phyloP scores from a whole-genome alignment of 2,888 invertebrate genomes.

The Minunthozetes semirufus region DNA sequence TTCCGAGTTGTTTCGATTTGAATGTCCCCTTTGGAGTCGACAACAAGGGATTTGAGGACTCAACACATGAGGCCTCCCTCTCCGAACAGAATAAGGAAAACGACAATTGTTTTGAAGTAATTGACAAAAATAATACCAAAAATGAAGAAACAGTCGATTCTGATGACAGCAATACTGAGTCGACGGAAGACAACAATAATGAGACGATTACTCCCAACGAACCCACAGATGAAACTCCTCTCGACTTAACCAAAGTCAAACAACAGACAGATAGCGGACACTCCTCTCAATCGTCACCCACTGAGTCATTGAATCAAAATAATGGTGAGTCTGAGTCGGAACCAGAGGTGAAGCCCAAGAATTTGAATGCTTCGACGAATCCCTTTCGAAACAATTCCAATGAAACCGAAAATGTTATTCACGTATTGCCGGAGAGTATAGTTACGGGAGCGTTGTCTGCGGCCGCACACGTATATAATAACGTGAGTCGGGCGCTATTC shows the following conservation, averaged over 20 bases:
- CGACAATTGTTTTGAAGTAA: not conserved
- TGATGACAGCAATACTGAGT: not conserved
- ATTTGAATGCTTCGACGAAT: not conserved
- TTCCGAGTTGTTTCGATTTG: slow-evolving; percentile 48
- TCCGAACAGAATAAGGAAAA: not conserved
- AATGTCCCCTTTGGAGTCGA: slow-evolving; percentile 37
- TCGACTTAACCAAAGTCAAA: not conserved
- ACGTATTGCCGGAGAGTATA: slow-evolving; percentile 43
- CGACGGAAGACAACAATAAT: not conserved
- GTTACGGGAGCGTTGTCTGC: slow-evolving; percentile 37
- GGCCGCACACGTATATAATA: slow-evolving; percentile 42
- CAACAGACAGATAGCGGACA: not conserved
- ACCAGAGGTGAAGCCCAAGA: not conserved
- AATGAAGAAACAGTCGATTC: not conserved
- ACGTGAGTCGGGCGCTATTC: slow-evolving; percentile 40
- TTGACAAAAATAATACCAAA: not conserved
- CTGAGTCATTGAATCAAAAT: not conserved
- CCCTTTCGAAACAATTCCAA: not conserved
- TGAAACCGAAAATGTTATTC: slow-evolving; percentile 36
- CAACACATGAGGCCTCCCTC: slow-evolving; percentile 3
- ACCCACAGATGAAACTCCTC: not conserved
- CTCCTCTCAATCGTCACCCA: not conserved
- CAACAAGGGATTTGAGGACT: slow-evolving; percentile 38
- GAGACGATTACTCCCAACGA: not conserved
- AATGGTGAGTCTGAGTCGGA: not conserved